Evolutionary conservation across 2,113 vertebrate species (phyloP), one percentile per base, ranked within the genome.

Genomic region (Centrocercus urophasianus): DNA sequence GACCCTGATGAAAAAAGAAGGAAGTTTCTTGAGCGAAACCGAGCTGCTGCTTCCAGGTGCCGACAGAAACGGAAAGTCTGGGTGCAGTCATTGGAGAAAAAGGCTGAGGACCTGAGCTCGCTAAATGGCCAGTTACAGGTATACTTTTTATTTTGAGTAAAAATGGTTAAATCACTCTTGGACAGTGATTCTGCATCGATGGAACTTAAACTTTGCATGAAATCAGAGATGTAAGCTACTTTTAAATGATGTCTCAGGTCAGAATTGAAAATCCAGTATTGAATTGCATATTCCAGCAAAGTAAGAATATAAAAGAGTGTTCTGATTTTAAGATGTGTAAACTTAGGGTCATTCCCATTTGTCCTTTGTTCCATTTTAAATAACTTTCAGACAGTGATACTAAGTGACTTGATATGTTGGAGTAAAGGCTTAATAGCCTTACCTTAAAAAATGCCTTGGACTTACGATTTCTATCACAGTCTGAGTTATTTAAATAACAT

Each of bases 31-130:
- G 99, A 99, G 96, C 98, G 99, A 42, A 99, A 99, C 96, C 93
- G 99, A 52, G 99, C 99, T 17, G 99, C 99, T 18, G 99, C 99
- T 47, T 99, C 99, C 42, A 98, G 99, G 70, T 99, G 99, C 91
- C 96, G 99, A 90, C 99, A 99, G 93, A 99, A 99, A 97, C 98
- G 99, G 96, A 99, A 99, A 98, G 99, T 99, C 84, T 99, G 99
- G 99, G 99, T 99, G 86, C 99, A 99, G 96, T 99, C 98, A 47
- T 81, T 99, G 97, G 99, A 99, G 97, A 99, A 99, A 95, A 99
- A 99, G 95, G 98, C 99, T 0, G 99, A 99, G 82, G 99, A 99
- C 95, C 97, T 99, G 84, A 98, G 97, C 97, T 98, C 99, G 8
- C 96, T 99, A 96, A 99, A 99, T 70, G 98, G 98, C 90, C 98